A percentile compares a stretch with the other conserved stretches of the same genome.
Conservation (phyloP, 1,140 invertebrate genomes). For the Rhizoglyphus robini region DNA sequence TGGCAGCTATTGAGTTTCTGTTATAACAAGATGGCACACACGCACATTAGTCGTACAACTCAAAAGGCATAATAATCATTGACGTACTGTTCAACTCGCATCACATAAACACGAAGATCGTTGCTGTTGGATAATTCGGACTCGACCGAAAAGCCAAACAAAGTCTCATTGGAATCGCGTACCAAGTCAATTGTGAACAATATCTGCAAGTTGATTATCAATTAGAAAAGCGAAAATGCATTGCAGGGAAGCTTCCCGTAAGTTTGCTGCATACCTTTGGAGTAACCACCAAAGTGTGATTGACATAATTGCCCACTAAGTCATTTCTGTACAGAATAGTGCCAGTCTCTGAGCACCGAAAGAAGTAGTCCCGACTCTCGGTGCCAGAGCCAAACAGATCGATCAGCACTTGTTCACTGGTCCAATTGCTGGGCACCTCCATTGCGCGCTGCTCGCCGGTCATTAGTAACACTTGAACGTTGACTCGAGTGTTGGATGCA, state of each 20-base stretch:
- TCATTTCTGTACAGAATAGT: not conserved
- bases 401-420: not conserved
- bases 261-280: conserved; percentile 2
- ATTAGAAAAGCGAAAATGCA: not conserved
- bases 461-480: not conserved
- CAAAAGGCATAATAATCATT: not conserved
- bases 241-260: not conserved
- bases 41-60: not conserved
- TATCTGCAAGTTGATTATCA: not conserved
- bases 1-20: conserved; percentile 73
- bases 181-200: conserved; percentile 88
- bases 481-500: not conserved
- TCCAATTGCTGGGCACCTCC: conserved; percentile 4
- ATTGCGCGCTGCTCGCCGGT: not conserved
- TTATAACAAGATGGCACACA: not conserved
- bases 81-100: conserved; percentile 46
- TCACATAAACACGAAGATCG: conserved; percentile 90
- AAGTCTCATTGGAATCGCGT: conserved; percentile 69
- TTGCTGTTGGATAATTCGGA: conserved; percentile 77
- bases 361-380: conserved; percentile 9
- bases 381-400: not conserved
- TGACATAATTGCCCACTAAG: not conserved
- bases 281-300: not conserved
- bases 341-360: not conserved
- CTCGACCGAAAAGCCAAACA: conserved; percentile 95